Conservation (phyloP, 1,140 invertebrate species). For the Pseudomyrmex concolor region DNA sequence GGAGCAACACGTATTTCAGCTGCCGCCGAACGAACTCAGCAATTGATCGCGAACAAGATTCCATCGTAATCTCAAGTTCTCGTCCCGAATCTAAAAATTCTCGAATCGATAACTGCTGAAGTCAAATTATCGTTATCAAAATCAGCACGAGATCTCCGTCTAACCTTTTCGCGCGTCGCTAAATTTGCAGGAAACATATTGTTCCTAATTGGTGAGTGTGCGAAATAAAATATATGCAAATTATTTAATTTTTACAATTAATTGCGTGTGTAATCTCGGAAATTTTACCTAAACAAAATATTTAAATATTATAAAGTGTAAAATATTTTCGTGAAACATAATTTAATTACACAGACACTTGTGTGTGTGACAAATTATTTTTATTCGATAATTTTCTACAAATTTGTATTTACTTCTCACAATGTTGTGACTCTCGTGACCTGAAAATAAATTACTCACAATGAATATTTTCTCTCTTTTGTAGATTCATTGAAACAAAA, state of each 20-base stretch:
- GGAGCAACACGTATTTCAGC: neutral
- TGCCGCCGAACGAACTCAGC: neutral
- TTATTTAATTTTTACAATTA: no score
- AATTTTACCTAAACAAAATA: no score
- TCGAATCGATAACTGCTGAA: constrained; percentile 17
- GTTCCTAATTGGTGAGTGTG: no score
- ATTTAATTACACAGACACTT: no score
- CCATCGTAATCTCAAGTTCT: neutral
- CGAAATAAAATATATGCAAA: no score
- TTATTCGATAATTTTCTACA: neutral
- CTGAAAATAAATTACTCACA: neutral
- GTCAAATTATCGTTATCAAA: neutral
- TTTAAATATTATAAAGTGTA: no score
- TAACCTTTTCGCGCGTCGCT: constrained; percentile 57
- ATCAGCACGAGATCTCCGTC: constrained; percentile 29
- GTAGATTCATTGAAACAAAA: constrained; percentile 12
- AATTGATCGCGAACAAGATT: constrained; percentile 7
- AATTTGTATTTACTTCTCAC: neutral
- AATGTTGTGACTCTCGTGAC: neutral
- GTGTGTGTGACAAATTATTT: neutral
- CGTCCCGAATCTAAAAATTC: constrained; percentile 40
- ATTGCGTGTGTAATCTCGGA: no score
- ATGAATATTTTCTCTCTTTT: neutral
- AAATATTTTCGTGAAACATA: no score
- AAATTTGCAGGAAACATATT: constrained; percentile 40